Evolutionary conservation across 2,113 vertebrate genomes (phyloP), one percentile per base, ranked within the genome.

Genomic region (Piprites chloris): DNA sequence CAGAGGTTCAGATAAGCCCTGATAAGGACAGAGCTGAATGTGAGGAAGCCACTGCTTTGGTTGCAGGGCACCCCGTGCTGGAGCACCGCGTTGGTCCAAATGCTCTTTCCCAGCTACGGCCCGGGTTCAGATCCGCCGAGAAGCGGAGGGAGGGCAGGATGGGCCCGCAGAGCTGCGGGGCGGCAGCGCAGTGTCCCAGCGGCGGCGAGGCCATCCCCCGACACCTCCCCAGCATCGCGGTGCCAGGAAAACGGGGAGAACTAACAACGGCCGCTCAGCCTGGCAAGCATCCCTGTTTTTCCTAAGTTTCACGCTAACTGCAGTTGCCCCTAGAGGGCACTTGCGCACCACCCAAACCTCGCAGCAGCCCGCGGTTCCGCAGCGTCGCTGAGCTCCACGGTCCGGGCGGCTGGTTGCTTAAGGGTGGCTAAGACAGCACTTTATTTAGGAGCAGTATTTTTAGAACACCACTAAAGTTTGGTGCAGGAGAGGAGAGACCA

Each of bases 281-380:
- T 44, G 16, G 59, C 5, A 5, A 21, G 20, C 39, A 22, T 33
- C 17, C 24, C 14, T 0, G 35, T 0, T 12, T 0, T 4, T 11
- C 2, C 0, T 1, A 8, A 3, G 22, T 11, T 22, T 4, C 24
- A 0, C 9, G 3, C 3, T 14, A 2, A 5, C 0, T 2, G 75
- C 56, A 24, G 66, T 7, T 4, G 83, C 53, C 96, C n/a, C 33
- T 62, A 81, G 96, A 11, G 76, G 96, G 96, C 96, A 33, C 71
- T 16, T 7, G 30, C 59, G 22, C 53, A 74, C 3, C 85, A 2
- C 27, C 15, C 73, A 32, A 18, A 4, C 32, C 33, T 10, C 10
- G 4, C 24, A 2, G 13, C 35, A 2, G 32, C 35, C 49, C 3
- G 9, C n/a, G 11, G n/a, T 3, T n/a, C 46, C 56, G 39, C 49